Conservation (phyloP, 2,113 vertebrate genomes). For the Scatophagus argus region DNA sequence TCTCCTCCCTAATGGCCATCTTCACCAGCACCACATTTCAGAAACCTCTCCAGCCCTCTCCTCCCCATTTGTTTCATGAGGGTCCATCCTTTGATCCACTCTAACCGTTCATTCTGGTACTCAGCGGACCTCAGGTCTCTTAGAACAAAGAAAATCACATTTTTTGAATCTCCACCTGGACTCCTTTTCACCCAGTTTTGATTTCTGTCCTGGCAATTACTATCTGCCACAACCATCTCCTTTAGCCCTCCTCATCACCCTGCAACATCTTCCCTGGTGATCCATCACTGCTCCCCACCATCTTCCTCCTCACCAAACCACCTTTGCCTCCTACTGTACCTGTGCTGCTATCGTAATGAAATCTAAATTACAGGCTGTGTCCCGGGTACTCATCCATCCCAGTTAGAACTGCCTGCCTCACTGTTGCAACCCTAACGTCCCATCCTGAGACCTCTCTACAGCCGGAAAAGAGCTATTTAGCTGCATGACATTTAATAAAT, state of each 20-base stretch:
- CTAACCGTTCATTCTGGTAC: neutral
- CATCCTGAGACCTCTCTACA: constrained; percentile 15
- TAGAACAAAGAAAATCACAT: neutral
- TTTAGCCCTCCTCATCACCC: neutral
- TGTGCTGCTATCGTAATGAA: constrained; percentile 74
- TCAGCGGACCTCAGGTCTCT: neutral
- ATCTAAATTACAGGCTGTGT: constrained; percentile 78
- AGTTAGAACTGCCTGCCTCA: constrained; percentile 17
- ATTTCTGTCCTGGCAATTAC: constrained; percentile 35
- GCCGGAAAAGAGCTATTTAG: constrained; percentile 35
- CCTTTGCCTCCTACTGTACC: constrained; percentile 60
- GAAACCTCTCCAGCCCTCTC: constrained; percentile 4
- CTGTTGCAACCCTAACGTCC: constrained; percentile 13
- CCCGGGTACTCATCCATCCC: constrained; percentile 56
- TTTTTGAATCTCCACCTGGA: neutral
- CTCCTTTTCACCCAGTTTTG: neutral
- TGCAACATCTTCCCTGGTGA: constrained; percentile 7
- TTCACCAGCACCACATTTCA: constrained; percentile 4
- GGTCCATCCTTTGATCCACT: constrained; percentile 27
- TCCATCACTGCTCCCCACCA: constrained; percentile 49
- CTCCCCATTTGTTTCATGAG: constrained; percentile 19
- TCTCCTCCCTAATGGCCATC: constrained; percentile 8
- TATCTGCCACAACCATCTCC: constrained; percentile 43
- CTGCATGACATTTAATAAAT: constrained; percentile 66
- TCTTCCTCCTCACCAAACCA: constrained; percentile 19